Base-by-base conservation (phyloP, 2,888 invertebrate genomes). In the Panopea generosa region DNA sequence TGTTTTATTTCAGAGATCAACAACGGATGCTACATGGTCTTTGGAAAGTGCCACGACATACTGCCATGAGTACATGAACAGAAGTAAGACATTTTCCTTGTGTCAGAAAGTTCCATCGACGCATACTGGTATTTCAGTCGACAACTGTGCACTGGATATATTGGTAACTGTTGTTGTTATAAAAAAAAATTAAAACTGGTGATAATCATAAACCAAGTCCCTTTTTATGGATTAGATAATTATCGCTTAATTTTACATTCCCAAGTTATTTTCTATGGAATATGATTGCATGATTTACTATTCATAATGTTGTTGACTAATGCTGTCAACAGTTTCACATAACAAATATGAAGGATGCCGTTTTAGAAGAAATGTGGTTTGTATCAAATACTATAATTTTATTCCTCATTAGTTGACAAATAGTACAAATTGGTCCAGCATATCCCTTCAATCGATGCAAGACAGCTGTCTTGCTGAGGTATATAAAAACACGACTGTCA, bases 381-480 rank as follows among this genome's bases (percentile, higher is more conserved):
- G n/a, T n/a, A n/a, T n/a, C n/a, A n/a, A n/a, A n/a, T n/a, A n/a
- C n/a, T n/a, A n/a, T n/a, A n/a, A n/a, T n/a, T 33, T 33, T 33
- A 33, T 33, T 7, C 24, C 20, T 3, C 22, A 20, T 52, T 7
- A 20, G 22, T 14, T 52, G 3, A 52, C 26, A 22, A 52, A 52
- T 52, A 52, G 20, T 22, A 16, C 52, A 20, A 22, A 52, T 3
- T 24, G 52, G 26, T 52, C 26, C 3, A 52, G 26, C 22, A 3
- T 52, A 4, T 52, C 26, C 20, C 26, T 20, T 3, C 52, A 52
- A 16, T 26, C 52, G 22, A 24, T 71, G 71, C 50, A 56, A 45
- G 63, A 71, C 45, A 57, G 62, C 3, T 71, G 71, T 52, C 27
- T 47, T n/a, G 63, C 38, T 22, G 63, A 57, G 22, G 59, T 71